Base-by-base conservation (phyloP, 2,888 invertebrate genomes). In the Plebejus melissa region DNA sequence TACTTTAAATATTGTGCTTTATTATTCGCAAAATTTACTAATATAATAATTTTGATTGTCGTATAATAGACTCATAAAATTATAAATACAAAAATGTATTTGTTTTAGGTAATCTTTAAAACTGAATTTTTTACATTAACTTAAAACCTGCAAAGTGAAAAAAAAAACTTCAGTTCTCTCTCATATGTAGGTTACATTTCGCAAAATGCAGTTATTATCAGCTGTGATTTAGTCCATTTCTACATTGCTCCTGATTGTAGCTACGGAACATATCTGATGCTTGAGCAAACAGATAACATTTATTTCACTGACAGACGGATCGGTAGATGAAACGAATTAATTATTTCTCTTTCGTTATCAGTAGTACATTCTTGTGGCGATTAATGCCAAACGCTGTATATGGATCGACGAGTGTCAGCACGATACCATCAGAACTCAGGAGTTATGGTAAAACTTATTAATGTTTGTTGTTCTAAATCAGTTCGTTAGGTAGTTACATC, bases 361-460 rank as follows among this genome's bases (percentile, higher is more conserved):
- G 74, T 79, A 60, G 69, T 70, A 77, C 77, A 85, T 85, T 84
- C 86, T 86, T 88, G 87, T 88, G 86, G 85, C 87, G 88, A 90
- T 90, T 84, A 80, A 76, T 80, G 83, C 87, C 84, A 82, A 81
- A 85, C 81, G 85, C 82, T 88, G 81, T 87, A 89, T 90, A 90
- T 87, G 87, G 88, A 84, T 86, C 85, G 86, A 83, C 83, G 80
- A 83, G 81, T 80, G 87, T 87, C 85, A 81, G 80, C 78, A 79
- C 79, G 90, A 90, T 90, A 85, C 79, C 82, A 90, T 90, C 90
- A 83, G 76, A 79, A 79, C 84, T 82, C 80, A 83, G 84, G 79
- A 81, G 78, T 82, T 81, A 79, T 80, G 80, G 80, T 78, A 81
- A 78, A 79, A 82, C 77, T 81, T 80, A 82, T 80, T 77, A 80